Base-by-base conservation (phyloP, 2,797 vertebrate species). In the Pseudomugil tenellus region DNA sequence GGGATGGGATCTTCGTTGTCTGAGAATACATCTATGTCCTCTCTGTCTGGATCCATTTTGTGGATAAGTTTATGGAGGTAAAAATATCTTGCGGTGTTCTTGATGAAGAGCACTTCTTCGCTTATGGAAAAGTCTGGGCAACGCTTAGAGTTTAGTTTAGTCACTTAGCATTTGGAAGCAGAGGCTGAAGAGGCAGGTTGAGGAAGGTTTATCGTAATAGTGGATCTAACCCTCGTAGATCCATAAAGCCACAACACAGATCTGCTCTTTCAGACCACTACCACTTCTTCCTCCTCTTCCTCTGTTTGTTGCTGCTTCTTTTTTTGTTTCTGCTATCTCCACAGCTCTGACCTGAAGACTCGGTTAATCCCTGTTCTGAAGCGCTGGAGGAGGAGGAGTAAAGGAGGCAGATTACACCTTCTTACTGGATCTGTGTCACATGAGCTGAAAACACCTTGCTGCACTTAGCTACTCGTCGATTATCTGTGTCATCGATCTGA, bases 31-130 rank as follows among this genome's bases (percentile, higher is more conserved):
- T 81, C 79, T 1, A 4, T 52, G 17, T 87, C 81, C 13, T 90
- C 80, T 64, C 12, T 49, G 26, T 80, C 76, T 34, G 72, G 71
- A 43, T 89, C 81, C 91, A 90, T 89, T 0, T 6, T 6, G 3
- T 13, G 0, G 10, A 7, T 53, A n/a, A n/a, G 35, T 56, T 59
- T 51, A 5, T 53, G 14, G 6, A 5, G 9, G 52, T 51, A 51
- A 34, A 25, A 35, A 1, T 2, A 16, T 14, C 14, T 14, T 37
- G 4, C 35, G 14, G 13, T 12, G 5, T 34, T 31, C 29, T 6
- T 31, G 29, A 31, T 6, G 3, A 34, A 5, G 4, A 37, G 35
- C 3, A 14, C 35, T 37, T 37, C 35, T 31, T 9, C 28, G 19
- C 46, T 35, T 35, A 2, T 0, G 23, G 43, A 12, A 0, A 1